Conservation (phyloP, 2,888 invertebrate species). For the Eupithecia insigniata region DNA sequence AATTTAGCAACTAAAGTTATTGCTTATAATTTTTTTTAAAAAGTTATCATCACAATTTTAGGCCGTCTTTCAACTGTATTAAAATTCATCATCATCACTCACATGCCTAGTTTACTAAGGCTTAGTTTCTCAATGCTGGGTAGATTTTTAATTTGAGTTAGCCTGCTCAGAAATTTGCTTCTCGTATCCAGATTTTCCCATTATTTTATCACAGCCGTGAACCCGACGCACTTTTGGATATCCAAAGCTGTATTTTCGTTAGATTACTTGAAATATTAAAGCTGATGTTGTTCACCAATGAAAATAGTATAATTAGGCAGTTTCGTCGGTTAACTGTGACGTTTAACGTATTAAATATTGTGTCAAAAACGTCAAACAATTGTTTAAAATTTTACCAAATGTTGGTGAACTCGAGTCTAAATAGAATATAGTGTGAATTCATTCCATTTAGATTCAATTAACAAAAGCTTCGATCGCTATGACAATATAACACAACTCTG, state of each 20-base stretch:
- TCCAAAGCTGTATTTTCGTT: neutral
- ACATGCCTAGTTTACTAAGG: too few species aligned
- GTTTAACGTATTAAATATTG: too few species aligned
- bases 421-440: neutral
- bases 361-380: too few species aligned
- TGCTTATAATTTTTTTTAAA: neutral
- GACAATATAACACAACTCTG: neutral
- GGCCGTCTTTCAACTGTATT: neutral
- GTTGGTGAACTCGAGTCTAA: too few species aligned
- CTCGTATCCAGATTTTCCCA: too few species aligned
- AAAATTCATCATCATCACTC: neutral
- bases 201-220: neutral
- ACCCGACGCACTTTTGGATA: neutral
- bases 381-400: too few species aligned
- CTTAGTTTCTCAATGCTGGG: too few species aligned
- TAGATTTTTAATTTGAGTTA: too few species aligned
- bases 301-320: too few species aligned
- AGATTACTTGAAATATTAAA: neutral
- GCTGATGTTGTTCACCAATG: too few species aligned
- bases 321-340: too few species aligned
- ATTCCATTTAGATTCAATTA: neutral
- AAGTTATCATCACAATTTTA: neutral
- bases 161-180: too few species aligned
- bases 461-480: neutral
- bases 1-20: neutral